phyloP scores from a whole-genome alignment of 2,797 vertebrate genomes.

The Sus cebifrons region DNA sequence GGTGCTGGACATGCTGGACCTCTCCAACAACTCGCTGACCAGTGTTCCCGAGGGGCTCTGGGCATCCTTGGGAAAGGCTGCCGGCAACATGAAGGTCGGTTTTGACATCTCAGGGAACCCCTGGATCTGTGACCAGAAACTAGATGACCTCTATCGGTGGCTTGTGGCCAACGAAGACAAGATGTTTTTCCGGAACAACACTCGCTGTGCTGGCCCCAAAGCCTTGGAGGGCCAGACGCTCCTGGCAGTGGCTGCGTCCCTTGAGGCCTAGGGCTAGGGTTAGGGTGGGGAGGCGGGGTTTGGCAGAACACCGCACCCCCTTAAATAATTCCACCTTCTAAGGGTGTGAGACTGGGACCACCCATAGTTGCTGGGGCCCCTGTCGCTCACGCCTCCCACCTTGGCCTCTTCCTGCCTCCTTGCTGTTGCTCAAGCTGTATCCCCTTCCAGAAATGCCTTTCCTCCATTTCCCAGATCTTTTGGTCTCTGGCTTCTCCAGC shows the following conservation, averaged over 20 bases:
- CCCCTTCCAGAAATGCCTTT: background rate
- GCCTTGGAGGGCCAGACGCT: slow-evolving; percentile 47
- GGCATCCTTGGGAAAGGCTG: slow-evolving; percentile 33
- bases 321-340: background rate
- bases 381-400: accelerated
- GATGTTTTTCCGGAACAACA: background rate
- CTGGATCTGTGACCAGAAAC: slow-evolving; percentile 84
- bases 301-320: background rate
- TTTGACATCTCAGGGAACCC: slow-evolving; percentile 88
- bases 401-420: background rate
- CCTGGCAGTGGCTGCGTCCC: background rate
- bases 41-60: slow-evolving; percentile 65
- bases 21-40: slow-evolving; percentile 84
- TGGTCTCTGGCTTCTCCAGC: background rate
- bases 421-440: too few species aligned
- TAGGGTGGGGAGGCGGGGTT: too few species aligned
- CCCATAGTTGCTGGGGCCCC: accelerated
- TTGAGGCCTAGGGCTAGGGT: background rate
- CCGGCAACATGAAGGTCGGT: background rate
- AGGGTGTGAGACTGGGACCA: background rate
- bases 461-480: background rate
- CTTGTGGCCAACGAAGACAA: background rate
- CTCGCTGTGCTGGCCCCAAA: slow-evolving; percentile 74
- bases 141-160: slow-evolving; percentile 57
- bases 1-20: slow-evolving; percentile 80